A percentile compares a stretch with the other conserved stretches of the same genome.
Evolutionary conservation across 2,888 invertebrate genomes (phyloP).

Genomic region (Athalia circularis): DNA sequence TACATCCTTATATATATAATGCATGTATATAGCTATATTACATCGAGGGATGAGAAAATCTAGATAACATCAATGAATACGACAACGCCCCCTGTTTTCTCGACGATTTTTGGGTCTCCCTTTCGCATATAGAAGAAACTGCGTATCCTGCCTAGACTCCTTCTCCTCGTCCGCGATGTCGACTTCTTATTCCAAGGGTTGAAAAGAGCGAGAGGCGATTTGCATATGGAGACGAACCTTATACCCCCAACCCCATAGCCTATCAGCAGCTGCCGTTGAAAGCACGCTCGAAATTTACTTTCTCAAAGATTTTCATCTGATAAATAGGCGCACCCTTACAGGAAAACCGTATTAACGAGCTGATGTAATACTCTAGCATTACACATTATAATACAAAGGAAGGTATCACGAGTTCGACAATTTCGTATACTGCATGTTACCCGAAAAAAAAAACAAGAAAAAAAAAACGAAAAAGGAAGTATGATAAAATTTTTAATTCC

Average conservation of each 20-base stretch:
- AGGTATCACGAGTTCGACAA: no score
- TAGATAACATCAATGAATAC: conserved; percentile 42
- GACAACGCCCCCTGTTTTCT: conserved; percentile 24
- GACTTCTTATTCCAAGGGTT: neutral
- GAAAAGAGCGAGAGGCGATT: neutral
- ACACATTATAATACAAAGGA: neutral
- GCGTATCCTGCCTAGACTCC: neutral
- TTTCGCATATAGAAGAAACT: neutral
- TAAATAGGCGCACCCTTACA: conserved; percentile 1
- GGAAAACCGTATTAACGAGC: conserved; percentile 11
- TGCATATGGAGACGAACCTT: conserved; percentile 39
- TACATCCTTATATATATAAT: no score
- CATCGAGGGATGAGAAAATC: conserved; percentile 42
- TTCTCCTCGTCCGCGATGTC: neutral
- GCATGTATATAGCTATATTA: neutral
- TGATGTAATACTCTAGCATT: conserved; percentile 13
- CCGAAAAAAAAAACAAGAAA: no score
- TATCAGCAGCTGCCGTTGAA: no score
- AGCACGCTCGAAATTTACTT: neutral
- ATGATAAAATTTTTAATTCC: no score
- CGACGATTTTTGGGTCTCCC: conserved; percentile 15
- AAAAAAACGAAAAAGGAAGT: no score
- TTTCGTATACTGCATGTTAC: no score
- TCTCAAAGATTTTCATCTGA: conserved; percentile 7
- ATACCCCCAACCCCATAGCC: neutral